Conservation (phyloP, 2,888 invertebrate species). For the Lithophane socia region DNA sequence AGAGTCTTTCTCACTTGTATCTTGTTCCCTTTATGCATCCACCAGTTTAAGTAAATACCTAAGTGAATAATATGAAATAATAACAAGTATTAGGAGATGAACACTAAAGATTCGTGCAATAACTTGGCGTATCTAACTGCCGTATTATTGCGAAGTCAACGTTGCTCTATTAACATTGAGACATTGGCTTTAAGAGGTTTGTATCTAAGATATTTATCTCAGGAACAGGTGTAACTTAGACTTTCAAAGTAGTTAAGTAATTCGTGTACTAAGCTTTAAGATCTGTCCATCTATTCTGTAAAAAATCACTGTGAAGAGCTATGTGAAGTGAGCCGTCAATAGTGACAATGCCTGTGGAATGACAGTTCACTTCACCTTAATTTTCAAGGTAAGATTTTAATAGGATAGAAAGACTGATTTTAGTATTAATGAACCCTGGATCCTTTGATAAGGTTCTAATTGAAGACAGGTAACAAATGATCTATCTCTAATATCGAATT, state of each 20-base stretch:
- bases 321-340: background rate
- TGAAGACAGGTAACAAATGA: background rate
- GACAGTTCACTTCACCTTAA: background rate
- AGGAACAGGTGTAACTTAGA: background rate
- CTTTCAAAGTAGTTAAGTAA: background rate
- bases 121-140: slow-evolving; percentile 49
- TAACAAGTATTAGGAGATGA: slow-evolving; percentile 56
- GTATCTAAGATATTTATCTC: slow-evolving; percentile 23
- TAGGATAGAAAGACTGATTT: background rate
- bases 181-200: slow-evolving; percentile 36
- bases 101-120: slow-evolving; percentile 52
- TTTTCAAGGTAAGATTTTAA: background rate
- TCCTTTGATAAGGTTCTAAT: background rate
- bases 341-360: background rate
- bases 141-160: slow-evolving; percentile 42
- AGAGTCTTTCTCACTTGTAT: background rate
- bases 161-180: slow-evolving; percentile 33
- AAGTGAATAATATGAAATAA: slow-evolving; percentile 54
- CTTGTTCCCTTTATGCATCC: background rate
- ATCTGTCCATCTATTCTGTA: background rate
- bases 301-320: background rate
- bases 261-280: too few species aligned
- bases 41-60: slow-evolving; percentile 13
- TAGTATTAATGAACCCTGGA: background rate
- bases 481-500: slow-evolving; percentile 9